A percentile compares a stretch with the other conserved stretches of the same genome.
phyloP scores from a whole-genome alignment of 2,113 vertebrate species.

The Embiotoca jacksoni region DNA sequence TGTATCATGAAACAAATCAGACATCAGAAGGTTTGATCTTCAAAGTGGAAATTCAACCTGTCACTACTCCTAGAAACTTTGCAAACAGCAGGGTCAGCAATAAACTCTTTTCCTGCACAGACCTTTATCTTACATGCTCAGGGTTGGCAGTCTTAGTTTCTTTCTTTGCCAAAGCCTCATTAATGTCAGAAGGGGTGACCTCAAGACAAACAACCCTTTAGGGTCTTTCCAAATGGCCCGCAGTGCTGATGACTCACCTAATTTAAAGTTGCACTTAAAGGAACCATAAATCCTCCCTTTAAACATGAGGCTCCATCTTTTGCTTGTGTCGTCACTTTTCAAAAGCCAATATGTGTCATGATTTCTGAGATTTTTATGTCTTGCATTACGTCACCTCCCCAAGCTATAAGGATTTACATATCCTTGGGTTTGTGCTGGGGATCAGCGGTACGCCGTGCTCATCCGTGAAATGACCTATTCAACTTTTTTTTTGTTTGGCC shows the following conservation, averaged over 20 bases:
- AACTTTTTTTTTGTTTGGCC: constrained; percentile 64
- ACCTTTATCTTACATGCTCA: constrained; percentile 32
- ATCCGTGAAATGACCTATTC: constrained; percentile 80
- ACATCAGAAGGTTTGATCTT: constrained; percentile 32
- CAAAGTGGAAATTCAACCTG: constrained; percentile 8
- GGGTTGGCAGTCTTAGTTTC: constrained; percentile 15
- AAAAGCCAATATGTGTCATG: constrained; percentile 66
- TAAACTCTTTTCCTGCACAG: not conserved
- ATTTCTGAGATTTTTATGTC: constrained; percentile 66
- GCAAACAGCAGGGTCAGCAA: constrained; percentile 16
- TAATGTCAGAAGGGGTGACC: constrained; percentile 68
- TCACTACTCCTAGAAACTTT: constrained; percentile 11
- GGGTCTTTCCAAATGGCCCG: constrained; percentile 47
- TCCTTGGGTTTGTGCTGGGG: constrained; percentile 45
- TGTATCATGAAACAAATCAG: constrained; percentile 23
- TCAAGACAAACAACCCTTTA: constrained; percentile 59
- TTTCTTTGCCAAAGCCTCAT: constrained; percentile 34
- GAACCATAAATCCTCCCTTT: constrained; percentile 60
- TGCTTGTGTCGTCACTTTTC: constrained; percentile 23
- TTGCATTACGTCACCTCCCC: constrained; percentile 76
- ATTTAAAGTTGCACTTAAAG: constrained; percentile 54
- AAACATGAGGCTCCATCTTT: constrained; percentile 35
- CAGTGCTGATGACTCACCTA: constrained; percentile 68
- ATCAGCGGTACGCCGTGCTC: constrained; percentile 35
- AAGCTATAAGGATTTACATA: constrained; percentile 66